Conservation (phyloP, 2,797 vertebrate genomes). For the Ctenopoma multispine region DNA sequence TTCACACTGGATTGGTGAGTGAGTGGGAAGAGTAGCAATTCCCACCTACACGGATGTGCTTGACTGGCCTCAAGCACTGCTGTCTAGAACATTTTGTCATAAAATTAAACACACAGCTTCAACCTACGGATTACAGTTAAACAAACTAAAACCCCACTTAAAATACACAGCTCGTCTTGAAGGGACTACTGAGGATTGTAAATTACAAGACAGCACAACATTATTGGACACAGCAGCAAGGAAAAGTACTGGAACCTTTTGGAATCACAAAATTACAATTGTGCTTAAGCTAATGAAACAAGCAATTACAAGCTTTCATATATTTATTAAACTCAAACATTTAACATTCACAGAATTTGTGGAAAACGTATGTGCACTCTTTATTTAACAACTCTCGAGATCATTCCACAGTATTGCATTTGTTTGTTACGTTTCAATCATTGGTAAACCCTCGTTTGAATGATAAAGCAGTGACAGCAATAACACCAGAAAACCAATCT, state of each 20-base stretch:
- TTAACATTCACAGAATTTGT: not conserved
- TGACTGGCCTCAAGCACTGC: constrained; percentile 57
- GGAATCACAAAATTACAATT: not conserved
- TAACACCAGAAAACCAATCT: constrained; percentile 79
- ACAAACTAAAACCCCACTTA: constrained; percentile 41
- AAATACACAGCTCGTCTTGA: constrained; percentile 42
- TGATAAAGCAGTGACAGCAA: constrained; percentile 77
- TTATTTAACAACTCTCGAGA: not conserved
- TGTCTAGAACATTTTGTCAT: constrained; percentile 41
- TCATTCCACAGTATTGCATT: too few relatives aligned
- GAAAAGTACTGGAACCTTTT: not conserved
- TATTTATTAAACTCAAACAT: not conserved
- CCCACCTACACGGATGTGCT: constrained; percentile 64
- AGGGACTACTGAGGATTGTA: constrained; percentile 34
- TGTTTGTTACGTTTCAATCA: constrained; percentile 62
- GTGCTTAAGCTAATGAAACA: not conserved
- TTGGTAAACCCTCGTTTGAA: constrained; percentile 80
- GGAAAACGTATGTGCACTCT: not conserved
- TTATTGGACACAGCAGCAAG: not conserved
- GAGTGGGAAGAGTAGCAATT: constrained; percentile 57
- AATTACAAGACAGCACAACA: constrained; percentile 38
- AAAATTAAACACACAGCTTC: constrained; percentile 60
- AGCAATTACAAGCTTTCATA: too few relatives aligned
- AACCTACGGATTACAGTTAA: constrained; percentile 48
- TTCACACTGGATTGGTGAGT: constrained; percentile 56